Evolutionary conservation across 2,888 invertebrate genomes (phyloP), one percentile per base, ranked within the genome.

Genomic region (Dicroscelio sp.): DNA sequence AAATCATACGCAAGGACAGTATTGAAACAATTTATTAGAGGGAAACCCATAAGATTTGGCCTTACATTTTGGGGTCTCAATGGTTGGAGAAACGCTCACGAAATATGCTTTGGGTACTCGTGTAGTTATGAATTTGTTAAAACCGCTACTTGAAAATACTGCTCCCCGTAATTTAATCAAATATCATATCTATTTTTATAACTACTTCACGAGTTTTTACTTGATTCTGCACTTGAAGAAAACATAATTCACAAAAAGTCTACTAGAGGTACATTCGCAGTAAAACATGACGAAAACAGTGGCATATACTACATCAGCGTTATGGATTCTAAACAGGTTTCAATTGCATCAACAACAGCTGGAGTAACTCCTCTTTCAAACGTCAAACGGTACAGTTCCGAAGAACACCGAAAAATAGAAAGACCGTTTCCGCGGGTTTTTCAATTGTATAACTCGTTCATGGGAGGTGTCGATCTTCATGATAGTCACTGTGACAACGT

Each of bases 291-390:
- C 25, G 20, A 78, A 69, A 90, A 88, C n/a, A 92, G 92, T 89
- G 89, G 92, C 4, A 90, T 93, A 1, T 93, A 92, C 80, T 92
- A 84, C 73, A 91, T 94, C 0, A 92, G 63, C 43, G 33, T 92
- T 31, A 86, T 91, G 88, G 93, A 94, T 79, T 93, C 92, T 8
- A 94, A 93, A 52, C 55, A 71, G 71, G 93, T 92, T 6, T 94
- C 92, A 4, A 91, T 93, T 25, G 79, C 67, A 78, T 94, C 91
- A 1, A 92, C 93, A 33, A 90, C 88, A 79, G 88, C 92, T 76
- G 91, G 92, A 43, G 92, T 92, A 27, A 93, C 87, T 25, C 92
- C 93, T 23, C 82, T 92, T 58, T 71, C 65, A 30, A 43, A 83
- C 23, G 25, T 43, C 38, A 78, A 88, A 55, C 90, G 90, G 27